Conservation (phyloP, 2,888 invertebrate genomes). For the Drosophila parthenogenetica region DNA sequence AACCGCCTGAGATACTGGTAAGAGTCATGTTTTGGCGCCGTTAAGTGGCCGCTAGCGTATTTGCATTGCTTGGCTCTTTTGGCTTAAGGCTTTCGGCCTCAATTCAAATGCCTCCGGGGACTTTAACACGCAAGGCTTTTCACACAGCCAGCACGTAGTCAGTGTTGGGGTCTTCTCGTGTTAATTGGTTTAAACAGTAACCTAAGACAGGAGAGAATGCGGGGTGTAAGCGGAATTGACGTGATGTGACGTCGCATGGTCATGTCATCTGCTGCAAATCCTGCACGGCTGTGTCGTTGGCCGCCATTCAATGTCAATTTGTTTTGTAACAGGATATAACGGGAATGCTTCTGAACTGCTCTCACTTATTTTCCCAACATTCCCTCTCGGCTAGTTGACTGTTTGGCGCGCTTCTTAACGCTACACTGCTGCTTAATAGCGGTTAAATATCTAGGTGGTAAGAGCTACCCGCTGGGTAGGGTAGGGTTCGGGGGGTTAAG, state of each 20-base stretch:
- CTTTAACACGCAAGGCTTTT: conserved; percentile 44
- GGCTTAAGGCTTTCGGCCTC: conserved; percentile 11
- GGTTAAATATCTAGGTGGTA: conserved; percentile 25
- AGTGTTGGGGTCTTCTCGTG: conserved; percentile 42
- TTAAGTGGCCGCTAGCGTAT: conserved; percentile 69
- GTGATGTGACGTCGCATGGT: not conserved
- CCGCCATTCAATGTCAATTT: conserved; percentile 70
- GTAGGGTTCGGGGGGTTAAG: not conserved
- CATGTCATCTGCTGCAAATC: conserved; percentile 61
- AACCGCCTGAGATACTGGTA: not conserved
- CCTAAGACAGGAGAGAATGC: conserved; percentile 44
- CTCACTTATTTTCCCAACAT: not conserved
- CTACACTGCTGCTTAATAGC: conserved; percentile 48
- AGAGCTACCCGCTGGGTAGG: not conserved
- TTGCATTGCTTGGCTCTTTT: conserved; percentile 59
- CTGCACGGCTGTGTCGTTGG: conserved; percentile 33
- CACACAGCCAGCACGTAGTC: conserved; percentile 21
- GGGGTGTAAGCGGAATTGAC: not conserved
- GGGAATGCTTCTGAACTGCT: conserved; percentile 10
- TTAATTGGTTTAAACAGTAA: conserved; percentile 80
- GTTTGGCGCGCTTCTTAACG: conserved; percentile 37
- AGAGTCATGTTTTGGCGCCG: conserved; percentile 46
- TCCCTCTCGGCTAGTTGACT: conserved; percentile 18
- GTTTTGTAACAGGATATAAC: conserved; percentile 71
- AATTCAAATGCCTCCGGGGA: conserved; percentile 41